A percentile compares a stretch with the other conserved stretches of the same genome.
These are phyloP conservation scores for Marasmarcha lunaedactyla DNA, from an alignment of 2,888 invertebrate species.

Conservation along the genomic window DNA sequence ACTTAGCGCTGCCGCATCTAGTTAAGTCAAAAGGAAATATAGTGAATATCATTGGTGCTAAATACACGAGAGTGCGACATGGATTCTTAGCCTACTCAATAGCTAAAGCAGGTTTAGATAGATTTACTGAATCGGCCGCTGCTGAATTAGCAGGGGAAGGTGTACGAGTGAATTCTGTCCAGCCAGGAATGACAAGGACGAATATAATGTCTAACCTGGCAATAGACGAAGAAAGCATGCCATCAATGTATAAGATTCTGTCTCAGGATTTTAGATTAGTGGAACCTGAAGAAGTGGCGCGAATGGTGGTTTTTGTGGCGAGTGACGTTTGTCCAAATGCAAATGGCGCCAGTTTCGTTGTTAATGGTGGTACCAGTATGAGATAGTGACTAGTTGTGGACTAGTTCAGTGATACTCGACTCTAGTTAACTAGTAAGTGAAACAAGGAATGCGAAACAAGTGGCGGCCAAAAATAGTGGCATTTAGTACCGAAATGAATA, in stretches of 20 bases:
- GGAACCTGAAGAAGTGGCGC: constrained; percentile 40
- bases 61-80: constrained; percentile 63
- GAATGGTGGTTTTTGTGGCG: constrained; percentile 34
- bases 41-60: constrained; percentile 90
- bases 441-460: too few species aligned
- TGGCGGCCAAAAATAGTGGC: too few species aligned
- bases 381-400: constrained; percentile 8
- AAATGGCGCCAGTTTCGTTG: constrained; percentile 29
- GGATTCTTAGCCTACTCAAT: constrained; percentile 17
- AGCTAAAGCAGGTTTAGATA: constrained; percentile 25
- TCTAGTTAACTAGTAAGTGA: too few species aligned
- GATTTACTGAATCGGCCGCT: constrained; percentile 36
- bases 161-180: constrained; percentile 41
- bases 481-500: too few species aligned
- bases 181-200: constrained; percentile 38
- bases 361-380: constrained; percentile 32
- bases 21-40: constrained; percentile 81
- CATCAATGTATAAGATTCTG: neutral
- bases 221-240: constrained; percentile 1
- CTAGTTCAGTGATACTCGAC: too few species aligned
- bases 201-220: constrained; percentile 32
- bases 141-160: constrained; percentile 36
- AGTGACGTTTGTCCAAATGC: constrained; percentile 33
- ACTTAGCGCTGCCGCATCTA: constrained; percentile 83
- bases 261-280: constrained; percentile 18